Evolutionary conservation across 2,113 vertebrate species (phyloP).

Genomic region (Ictidomys tridecemlineatus): DNA sequence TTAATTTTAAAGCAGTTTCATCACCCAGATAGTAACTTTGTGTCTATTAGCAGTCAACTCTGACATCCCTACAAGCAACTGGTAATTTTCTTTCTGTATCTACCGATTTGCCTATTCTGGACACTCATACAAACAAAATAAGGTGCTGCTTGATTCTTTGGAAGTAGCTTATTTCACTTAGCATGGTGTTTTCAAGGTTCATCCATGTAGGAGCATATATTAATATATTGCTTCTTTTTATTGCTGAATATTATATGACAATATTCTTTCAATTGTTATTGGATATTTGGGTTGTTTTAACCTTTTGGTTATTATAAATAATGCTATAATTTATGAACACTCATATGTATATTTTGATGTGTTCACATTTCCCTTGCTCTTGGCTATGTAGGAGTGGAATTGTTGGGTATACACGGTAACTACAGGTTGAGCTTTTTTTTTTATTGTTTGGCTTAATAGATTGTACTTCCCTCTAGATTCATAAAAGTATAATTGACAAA

Average conservation of each 20-base stretch:
- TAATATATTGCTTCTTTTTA: neutral
- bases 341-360: neutral
- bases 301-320: neutral
- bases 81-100: neutral
- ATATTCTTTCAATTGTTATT: neutral
- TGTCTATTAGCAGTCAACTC: neutral
- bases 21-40: neutral
- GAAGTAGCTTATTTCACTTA: neutral
- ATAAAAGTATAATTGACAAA: neutral
- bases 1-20: neutral
- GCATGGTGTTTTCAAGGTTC: neutral
- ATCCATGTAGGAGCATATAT: neutral
- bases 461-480: neutral
- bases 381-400: neutral
- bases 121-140: no score
- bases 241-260: neutral
- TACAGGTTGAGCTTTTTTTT: neutral
- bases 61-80: neutral
- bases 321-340: neutral
- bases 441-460: neutral
- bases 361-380: neutral
- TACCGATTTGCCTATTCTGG: neutral
- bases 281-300: neutral
- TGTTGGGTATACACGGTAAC: neutral
- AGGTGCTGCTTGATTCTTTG: neutral